These are phyloP conservation scores for Leucoma salicis DNA, from an alignment of 2,888 invertebrate genomes.

Conservation along the genomic window DNA sequence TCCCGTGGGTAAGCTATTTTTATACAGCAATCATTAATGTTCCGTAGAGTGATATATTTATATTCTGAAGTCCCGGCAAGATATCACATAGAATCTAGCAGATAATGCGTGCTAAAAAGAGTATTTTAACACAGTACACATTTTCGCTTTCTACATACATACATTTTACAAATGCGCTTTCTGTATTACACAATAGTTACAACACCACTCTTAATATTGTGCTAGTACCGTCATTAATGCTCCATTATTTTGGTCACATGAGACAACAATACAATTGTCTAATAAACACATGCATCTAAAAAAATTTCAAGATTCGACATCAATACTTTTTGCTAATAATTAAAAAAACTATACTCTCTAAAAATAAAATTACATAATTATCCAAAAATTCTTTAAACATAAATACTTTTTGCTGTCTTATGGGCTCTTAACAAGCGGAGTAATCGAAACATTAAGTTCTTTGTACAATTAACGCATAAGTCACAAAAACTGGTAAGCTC, in stretches of 20 bases:
- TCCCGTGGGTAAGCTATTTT: too few species aligned
- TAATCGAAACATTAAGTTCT: slow-evolving; percentile 8
- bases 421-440: slow-evolving; percentile 1
- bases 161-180: slow-evolving; percentile 49
- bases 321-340: background rate
- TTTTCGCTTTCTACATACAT: slow-evolving; percentile 45
- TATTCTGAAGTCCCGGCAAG: too few species aligned
- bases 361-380: too few species aligned
- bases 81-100: too few species aligned
- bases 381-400: too few species aligned
- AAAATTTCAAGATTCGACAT: slow-evolving; percentile 9
- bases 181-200: slow-evolving; percentile 45
- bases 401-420: too few species aligned
- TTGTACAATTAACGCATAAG: slow-evolving; percentile 13
- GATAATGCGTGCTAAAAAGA: too few species aligned
- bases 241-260: slow-evolving; percentile 47
- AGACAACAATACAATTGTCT: slow-evolving; percentile 14
- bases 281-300: slow-evolving; percentile 3
- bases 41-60: too few species aligned
- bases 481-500: slow-evolving; percentile 10
- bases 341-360: too few species aligned
- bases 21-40: too few species aligned
- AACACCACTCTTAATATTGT: slow-evolving; percentile 38
- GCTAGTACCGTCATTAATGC: slow-evolving; percentile 43
- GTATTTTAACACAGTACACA: slow-evolving; percentile 19